Evolutionary conservation across 2,888 invertebrate species (phyloP), one percentile per base, ranked within the genome.

Genomic region (Cinara cedri): DNA sequence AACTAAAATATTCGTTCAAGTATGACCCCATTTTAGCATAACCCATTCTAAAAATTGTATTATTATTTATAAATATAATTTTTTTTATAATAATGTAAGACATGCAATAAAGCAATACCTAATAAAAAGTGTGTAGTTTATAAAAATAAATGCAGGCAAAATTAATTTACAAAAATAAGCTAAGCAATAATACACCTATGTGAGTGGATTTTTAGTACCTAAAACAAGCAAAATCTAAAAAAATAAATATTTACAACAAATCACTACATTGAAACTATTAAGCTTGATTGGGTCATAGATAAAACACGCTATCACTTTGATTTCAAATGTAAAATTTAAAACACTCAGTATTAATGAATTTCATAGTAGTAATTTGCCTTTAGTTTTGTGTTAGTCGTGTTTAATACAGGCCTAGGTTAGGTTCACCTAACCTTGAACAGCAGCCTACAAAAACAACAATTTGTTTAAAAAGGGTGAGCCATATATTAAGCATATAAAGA

Each of bases 361-460:
- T 62, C 3, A 62, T 10, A 42, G 42, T 65, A 74, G 74, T n/a
- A 74, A 65, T 75, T 65, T 75, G 42, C 34, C 11, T 63, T 55
- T n/a, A 8, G 21, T 16, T 26, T 60, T 34, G 74, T 75, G 74
- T 75, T 75, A 75, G 74, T 75, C 63, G 54, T 75, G 74, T 60
- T 78, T 78, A 70, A 68, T 78, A 78, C 13, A 51, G 51, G 34
- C 42, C 60, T 70, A 78, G 78, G 70, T 78, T 70, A 70, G 78
- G 78, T 49, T 70, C 68, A 70, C 78, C 78, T 60, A 78, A 78
- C 78, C 78, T 78, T 78, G 34, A 57, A 68, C 46, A 76, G 51
- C 65, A 60, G 70, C 60, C 42, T 75, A 65, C 62, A 74, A 54
- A 74, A 65, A 60, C 21, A 60, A 70, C 49, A 19, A 19, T 14